These are phyloP conservation scores for Drosophila subobscura DNA, from an alignment of 1,140 invertebrate genomes.

Conservation along the genomic window DNA sequence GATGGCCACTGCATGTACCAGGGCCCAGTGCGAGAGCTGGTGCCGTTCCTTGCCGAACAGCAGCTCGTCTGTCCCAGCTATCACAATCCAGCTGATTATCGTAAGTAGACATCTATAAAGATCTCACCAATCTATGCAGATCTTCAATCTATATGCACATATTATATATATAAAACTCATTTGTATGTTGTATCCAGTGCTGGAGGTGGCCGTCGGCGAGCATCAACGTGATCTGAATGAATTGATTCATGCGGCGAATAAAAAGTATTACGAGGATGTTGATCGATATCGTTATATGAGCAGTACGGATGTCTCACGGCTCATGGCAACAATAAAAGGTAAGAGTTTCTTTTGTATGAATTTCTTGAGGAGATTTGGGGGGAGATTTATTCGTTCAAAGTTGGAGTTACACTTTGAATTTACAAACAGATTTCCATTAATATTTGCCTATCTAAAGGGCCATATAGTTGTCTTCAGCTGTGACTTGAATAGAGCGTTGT, in stretches of 20 bases:
- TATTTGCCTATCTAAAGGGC: too few species aligned
- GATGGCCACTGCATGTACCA: constrained; percentile 95
- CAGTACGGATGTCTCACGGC: constrained; percentile 45
- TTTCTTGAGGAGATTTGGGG: too few species aligned
- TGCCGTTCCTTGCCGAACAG: constrained; percentile 92
- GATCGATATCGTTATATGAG: constrained; percentile 62
- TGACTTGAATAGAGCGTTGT: too few species aligned
- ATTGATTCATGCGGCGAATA: constrained; percentile 85
- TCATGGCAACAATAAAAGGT: constrained; percentile 76
- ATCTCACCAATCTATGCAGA: too few species aligned
- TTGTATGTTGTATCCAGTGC: constrained; percentile 85
- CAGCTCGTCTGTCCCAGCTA: constrained; percentile 94
- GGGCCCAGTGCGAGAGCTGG: constrained; percentile 89
- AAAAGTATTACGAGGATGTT: constrained; percentile 85
- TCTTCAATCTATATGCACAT: background rate
- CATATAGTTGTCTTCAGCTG: too few species aligned
- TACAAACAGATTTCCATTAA: too few species aligned
- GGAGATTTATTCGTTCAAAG: too few species aligned
- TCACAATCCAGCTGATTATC: constrained; percentile 97
- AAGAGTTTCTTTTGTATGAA: constrained; percentile 20
- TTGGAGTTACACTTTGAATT: too few species aligned
- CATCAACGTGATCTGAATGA: constrained; percentile 87
- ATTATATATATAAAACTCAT: constrained; percentile 5
- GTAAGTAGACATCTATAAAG: constrained; percentile 49
- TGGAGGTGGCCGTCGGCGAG: constrained; percentile 91